These are phyloP conservation scores for Sebastes schlegelii DNA, from an alignment of 2,113 vertebrate genomes.

Conservation along the genomic window DNA sequence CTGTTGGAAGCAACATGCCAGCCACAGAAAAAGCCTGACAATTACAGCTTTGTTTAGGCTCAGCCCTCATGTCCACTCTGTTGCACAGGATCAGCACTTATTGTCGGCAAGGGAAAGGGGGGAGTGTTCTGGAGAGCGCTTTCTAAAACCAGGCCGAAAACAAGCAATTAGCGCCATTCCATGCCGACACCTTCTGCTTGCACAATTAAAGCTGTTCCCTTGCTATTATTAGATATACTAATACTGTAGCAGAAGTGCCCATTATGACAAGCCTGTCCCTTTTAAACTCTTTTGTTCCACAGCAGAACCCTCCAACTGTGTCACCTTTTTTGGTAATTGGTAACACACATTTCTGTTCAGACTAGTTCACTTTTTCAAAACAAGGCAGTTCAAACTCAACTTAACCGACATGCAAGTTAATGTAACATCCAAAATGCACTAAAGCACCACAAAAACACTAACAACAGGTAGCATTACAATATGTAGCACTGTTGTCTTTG, in stretches of 20 bases:
- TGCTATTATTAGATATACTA: constrained; percentile 30
- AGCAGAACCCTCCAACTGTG: neutral
- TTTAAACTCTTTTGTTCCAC: constrained; percentile 29
- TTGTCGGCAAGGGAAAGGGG: constrained; percentile 57
- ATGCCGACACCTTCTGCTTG: neutral
- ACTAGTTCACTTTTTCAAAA: neutral
- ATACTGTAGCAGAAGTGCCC: neutral
- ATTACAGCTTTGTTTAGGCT: constrained; percentile 59
- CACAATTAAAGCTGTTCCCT: constrained; percentile 23
- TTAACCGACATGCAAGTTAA: neutral
- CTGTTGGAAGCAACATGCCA: constrained; percentile 29
- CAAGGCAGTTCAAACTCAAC: neutral
- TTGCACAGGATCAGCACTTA: constrained; percentile 53
- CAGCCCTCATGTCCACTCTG: constrained; percentile 37
- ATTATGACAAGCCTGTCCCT: constrained; percentile 21
- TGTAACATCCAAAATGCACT: neutral
- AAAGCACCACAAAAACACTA: neutral
- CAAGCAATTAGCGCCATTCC: constrained; percentile 55
- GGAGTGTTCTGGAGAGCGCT: constrained; percentile 62
- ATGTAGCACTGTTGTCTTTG: neutral
- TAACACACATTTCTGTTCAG: neutral
- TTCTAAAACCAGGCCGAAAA: constrained; percentile 54
- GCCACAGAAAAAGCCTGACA: constrained; percentile 57
- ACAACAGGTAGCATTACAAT: neutral
- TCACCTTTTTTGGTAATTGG: neutral